Base-by-base conservation (phyloP, 2,113 vertebrate species). In the Apus apus region DNA sequence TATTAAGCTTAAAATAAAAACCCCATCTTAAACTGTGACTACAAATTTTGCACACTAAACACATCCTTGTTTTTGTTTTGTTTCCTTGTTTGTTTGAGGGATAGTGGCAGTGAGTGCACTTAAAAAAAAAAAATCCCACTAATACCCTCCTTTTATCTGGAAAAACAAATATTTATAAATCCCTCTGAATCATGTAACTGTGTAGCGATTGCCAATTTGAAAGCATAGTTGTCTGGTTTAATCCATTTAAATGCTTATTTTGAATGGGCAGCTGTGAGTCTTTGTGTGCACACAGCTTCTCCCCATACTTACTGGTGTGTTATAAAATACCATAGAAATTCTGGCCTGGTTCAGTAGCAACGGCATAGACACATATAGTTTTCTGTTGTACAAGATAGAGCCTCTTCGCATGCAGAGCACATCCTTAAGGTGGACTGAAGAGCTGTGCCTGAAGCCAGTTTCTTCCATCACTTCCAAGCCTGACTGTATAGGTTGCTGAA, bases 231-330 rank as follows among this genome's bases (percentile, higher is more conserved):
- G 68, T 77, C 90, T 93, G 53, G 30, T 86, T 86, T 94, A 92
- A 95, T 95, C 87, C 75, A 65, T 93, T 94, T 88, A 88, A 95
- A 86, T 95, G 61, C 87, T 90, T 83, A 84, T 94, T 96, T 96
- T 86, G 53, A 90, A 90, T 77, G 79, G 90, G 72, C 85, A 95
- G 85, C 93, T 84, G 71, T 86, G 60, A 87, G 64, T 34, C 67
- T 77, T 95, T 90, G 79, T 93, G 79, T 80, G 61, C 80, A 50
- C 8, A 4, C 57, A 75, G 80, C 83, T 95, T 92, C 65, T 95
- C 68, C 43, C 26, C 83, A 9, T 67, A 34, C 64, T 90, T 85
- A 50, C 29, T 79, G 54, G 40, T 61, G 62, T 50, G 32, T 45
- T 94, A 36, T 40, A 70, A 77, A 93, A 66, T 48, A 74, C 61